Base-by-base conservation (phyloP, 2,113 vertebrate genomes). In the Gila orcuttii region DNA sequence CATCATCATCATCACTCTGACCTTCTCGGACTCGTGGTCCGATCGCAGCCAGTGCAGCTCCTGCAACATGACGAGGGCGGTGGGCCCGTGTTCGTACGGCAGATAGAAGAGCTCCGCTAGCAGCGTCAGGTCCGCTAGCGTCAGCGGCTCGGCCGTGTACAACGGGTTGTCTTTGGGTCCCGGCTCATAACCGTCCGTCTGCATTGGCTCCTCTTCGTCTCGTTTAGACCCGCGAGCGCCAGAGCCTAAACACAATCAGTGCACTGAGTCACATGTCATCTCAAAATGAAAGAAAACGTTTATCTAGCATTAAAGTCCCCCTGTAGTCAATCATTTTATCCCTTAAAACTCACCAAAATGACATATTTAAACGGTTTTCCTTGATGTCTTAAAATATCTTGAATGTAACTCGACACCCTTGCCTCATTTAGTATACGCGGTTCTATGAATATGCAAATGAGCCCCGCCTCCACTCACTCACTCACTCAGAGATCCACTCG, bases 51-150 rank as follows among this genome's bases (percentile, higher is more conserved):
- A 99, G 90, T 99, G 96, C 90, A 99, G 97, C 88, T 99, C 96
- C 80, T 94, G 94, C 87, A 99, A 92, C 97, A 99, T 99, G 89
- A 92, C 93, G 23, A 95, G 95, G 83, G 97, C 96, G 84, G 96
- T 97, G 79, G 95, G 92, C 28, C 98, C 97, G 17, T 99, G 95
- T 84, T 99, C 97, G 6, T 99, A 99, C 0, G 98, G 98, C 90
- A 99, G 95, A 86, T 98, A 98, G 92, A 99, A 99, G 0, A 99
- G 95, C 83, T 99, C 97, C 5, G 96, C 96, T 25, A 99, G 96
- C 91, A 99, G 95, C 71, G 94, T 96, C 86, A 99, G 94, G 90
- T 99, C 98, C 12, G 96, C 95, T 87, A 98, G 92, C 79, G 96
- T 97, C 78, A 99, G 96, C 1, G 97, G 96, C 85, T 99, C 98